phyloP scores from a whole-genome alignment of 2,888 invertebrate genomes.

The Temnothorax rugatulus region DNA sequence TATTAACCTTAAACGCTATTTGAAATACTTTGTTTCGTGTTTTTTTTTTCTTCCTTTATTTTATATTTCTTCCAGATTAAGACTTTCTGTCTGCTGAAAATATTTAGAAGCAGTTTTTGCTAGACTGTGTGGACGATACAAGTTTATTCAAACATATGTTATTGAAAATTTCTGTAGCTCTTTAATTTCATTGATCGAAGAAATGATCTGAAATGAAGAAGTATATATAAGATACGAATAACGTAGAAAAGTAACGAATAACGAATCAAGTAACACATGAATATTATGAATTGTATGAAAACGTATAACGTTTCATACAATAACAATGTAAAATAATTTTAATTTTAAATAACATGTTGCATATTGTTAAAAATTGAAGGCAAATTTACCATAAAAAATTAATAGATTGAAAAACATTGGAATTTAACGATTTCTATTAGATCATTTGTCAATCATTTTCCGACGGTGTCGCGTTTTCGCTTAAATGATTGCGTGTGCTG shows the following conservation, averaged over 20 bases:
- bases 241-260: not conserved
- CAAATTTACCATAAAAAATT: not conserved
- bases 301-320: not conserved
- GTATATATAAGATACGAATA: not conserved
- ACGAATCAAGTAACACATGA: not conserved
- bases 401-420: not conserved
- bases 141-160: not conserved
- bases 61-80: not conserved
- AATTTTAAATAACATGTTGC: not conserved
- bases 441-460: conserved; percentile 11
- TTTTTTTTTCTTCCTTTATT: not conserved
- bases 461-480: conserved; percentile 50
- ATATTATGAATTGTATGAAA: not conserved
- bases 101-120: not conserved
- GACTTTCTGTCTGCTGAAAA: not conserved
- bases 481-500: conserved; percentile 56
- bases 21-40: conserved; percentile 15
- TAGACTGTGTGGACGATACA: not conserved
- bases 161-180: not conserved
- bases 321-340: conserved; percentile 10
- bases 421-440: not conserved
- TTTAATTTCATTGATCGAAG: not conserved
- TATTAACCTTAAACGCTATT: conserved; percentile 23
- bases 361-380: not conserved
- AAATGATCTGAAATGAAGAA: not conserved